Conservation (phyloP, 2,888 invertebrate species). For the Acrobasis consociella region DNA sequence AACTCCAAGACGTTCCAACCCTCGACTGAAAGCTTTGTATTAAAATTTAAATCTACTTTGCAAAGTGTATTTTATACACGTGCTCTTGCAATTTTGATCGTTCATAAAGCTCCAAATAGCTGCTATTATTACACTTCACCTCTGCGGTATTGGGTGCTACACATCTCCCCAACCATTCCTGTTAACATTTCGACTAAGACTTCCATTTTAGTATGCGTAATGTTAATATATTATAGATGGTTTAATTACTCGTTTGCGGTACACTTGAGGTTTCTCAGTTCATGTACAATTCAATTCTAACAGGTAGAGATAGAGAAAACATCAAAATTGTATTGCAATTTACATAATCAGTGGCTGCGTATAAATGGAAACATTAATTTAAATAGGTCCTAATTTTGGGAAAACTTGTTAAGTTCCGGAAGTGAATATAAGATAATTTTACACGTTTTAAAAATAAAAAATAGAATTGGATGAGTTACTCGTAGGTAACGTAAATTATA, state of each 20-base stretch:
- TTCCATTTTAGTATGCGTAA: slow-evolving; percentile 74
- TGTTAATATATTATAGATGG: slow-evolving; percentile 78
- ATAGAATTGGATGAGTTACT: too few relatives aligned
- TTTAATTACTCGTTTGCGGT: slow-evolving; percentile 78
- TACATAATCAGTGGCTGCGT: slow-evolving; percentile 1
- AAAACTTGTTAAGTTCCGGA: background rate
- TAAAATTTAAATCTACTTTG: slow-evolving; percentile 84
- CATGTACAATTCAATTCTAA: slow-evolving; percentile 54
- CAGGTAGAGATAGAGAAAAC: slow-evolving; percentile 19
- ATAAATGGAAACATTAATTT: background rate
- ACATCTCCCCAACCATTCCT: slow-evolving; percentile 64
- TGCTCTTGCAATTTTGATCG: slow-evolving; percentile 82
- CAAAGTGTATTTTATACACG: slow-evolving; percentile 83
- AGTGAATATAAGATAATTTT: too few relatives aligned
- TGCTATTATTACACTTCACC: slow-evolving; percentile 77
- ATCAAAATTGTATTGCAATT: slow-evolving; percentile 10
- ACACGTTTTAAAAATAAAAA: too few relatives aligned
- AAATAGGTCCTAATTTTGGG: background rate
- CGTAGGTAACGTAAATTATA: too few relatives aligned
- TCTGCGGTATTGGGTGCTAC: slow-evolving; percentile 79
- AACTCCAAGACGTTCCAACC: slow-evolving; percentile 77
- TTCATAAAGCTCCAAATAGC: slow-evolving; percentile 79
- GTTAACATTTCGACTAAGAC: slow-evolving; percentile 68
- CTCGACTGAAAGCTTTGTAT: slow-evolving; percentile 80
- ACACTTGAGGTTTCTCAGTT: slow-evolving; percentile 60